Conservation (phyloP, 2,113 vertebrate species). For the Apteryx mantelli region DNA sequence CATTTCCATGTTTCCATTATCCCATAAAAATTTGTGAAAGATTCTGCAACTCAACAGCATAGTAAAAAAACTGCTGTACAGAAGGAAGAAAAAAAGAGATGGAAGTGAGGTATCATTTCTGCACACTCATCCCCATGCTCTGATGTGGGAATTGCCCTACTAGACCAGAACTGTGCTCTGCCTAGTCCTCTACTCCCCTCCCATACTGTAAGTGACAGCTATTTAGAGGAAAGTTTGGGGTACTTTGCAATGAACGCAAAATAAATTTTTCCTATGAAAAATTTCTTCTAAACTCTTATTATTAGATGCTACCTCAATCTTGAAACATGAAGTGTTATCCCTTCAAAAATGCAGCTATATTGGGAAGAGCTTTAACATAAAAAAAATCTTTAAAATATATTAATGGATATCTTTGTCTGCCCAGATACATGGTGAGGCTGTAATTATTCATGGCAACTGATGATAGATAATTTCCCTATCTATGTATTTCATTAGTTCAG, state of each 20-base stretch:
- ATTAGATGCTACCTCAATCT: neutral
- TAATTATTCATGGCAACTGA: neutral
- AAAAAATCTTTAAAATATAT: neutral
- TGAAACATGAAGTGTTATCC: neutral
- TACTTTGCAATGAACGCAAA: neutral
- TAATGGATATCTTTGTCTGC: neutral
- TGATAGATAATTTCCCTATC: neutral
- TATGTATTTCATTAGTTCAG: neutral
- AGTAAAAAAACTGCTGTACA: neutral
- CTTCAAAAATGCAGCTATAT: neutral
- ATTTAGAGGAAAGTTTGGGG: neutral
- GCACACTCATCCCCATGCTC: neutral
- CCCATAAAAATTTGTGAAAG: neutral
- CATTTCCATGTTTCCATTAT: neutral
- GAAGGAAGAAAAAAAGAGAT: neutral
- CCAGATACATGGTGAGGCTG: no score
- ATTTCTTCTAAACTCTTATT: neutral
- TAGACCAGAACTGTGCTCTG: neutral
- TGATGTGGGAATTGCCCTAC: neutral
- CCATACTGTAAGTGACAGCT: no score
- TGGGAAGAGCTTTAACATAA: neutral
- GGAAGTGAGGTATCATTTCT: neutral
- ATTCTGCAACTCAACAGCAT: neutral
- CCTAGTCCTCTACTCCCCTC: neutral
- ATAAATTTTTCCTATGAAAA: neutral